These are phyloP conservation scores for Phorcus lineatus DNA, from an alignment of 2,888 invertebrate species.

Conservation along the genomic window DNA sequence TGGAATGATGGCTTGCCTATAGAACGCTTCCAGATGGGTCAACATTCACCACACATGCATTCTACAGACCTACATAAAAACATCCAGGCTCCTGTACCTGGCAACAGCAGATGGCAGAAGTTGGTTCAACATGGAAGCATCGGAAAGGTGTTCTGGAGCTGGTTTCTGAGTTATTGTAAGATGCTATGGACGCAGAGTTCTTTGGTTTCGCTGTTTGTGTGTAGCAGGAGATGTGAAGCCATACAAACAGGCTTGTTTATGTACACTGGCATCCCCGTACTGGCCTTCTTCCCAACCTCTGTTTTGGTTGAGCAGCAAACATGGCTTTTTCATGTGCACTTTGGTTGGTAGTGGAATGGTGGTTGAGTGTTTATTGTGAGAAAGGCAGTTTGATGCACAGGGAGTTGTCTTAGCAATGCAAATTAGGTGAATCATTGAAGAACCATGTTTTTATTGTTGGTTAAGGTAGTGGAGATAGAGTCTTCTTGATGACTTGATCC, in stretches of 20 bases:
- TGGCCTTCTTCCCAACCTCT: not conserved
- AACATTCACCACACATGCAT: not conserved
- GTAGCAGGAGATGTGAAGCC: not conserved
- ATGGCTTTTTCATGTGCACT: not conserved
- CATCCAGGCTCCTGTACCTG: not conserved
- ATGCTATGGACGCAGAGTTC: not conserved
- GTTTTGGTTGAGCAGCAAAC: not conserved
- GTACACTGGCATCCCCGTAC: not conserved
- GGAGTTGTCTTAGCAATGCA: not conserved
- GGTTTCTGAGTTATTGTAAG: not conserved
- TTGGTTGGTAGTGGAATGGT: not conserved
- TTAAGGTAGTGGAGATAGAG: too few species aligned
- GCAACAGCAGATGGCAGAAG: not conserved
- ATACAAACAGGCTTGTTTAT: not conserved
- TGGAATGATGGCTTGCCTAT: not conserved
- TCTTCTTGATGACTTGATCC: too few species aligned
- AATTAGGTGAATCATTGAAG: too few species aligned
- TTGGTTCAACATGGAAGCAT: not conserved
- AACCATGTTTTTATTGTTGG: too few species aligned
- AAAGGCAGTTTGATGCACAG: not conserved
- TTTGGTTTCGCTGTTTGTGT: slow-evolving; percentile 5
- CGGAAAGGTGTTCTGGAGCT: not conserved
- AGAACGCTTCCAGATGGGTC: not conserved
- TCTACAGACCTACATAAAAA: not conserved
- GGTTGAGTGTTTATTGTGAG: not conserved